Percentiles rank a stretch among this genome's conserved stretches.
Evolutionary conservation across 2,797 vertebrate species (phyloP).

Genomic region (Tinamus major): DNA sequence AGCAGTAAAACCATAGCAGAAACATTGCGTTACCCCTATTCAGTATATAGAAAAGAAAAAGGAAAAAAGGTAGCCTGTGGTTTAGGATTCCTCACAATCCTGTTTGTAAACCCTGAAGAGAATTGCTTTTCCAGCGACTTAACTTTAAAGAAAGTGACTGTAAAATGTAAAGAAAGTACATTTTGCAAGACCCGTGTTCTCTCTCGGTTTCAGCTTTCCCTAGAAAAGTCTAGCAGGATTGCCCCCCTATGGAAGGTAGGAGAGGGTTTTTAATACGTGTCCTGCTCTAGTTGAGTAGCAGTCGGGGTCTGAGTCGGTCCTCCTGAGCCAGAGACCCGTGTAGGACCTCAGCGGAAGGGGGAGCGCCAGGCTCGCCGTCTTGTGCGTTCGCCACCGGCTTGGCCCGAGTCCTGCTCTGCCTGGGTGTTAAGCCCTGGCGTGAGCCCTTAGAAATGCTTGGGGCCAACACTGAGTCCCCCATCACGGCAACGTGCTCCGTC

Average conservation of each 20-base stretch:
- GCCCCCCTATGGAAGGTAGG: not conserved
- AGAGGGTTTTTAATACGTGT: not conserved
- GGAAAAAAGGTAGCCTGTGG: not conserved
- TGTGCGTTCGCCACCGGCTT: not conserved
- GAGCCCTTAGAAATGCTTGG: not conserved
- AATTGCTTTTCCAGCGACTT: accelerated
- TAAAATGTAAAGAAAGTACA: not conserved
- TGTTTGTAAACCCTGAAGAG: not conserved
- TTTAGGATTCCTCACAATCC: not conserved
- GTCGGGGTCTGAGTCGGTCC: accelerated
- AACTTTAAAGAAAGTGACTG: not conserved
- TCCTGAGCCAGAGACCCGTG: not conserved
- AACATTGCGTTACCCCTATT: not conserved
- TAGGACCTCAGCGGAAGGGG: not conserved
- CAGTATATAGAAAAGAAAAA: not conserved
- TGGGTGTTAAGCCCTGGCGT: not conserved
- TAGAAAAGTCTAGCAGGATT: not conserved
- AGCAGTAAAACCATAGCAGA: not conserved
- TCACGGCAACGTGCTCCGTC: not conserved
- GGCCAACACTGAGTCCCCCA: not conserved
- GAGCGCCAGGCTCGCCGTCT: not conserved
- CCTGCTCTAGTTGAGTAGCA: not conserved
- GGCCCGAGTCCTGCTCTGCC: not conserved
- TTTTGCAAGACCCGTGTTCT: not conserved
- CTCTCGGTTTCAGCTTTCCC: not conserved